Conservation (phyloP, 2,113 vertebrate genomes). For the Hydrolagus affinis region DNA sequence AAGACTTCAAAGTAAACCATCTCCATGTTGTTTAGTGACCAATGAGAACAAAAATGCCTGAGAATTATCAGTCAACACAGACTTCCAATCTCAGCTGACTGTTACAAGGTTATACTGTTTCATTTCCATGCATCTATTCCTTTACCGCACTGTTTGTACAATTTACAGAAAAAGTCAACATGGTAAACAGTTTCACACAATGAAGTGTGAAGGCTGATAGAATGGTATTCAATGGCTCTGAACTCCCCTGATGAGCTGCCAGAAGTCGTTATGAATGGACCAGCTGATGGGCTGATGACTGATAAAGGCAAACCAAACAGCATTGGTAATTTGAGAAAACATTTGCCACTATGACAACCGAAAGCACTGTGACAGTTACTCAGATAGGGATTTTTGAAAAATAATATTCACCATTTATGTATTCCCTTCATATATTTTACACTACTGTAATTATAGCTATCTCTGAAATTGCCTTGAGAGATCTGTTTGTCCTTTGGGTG, state of each 20-base stretch:
- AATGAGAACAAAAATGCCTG: constrained; percentile 36
- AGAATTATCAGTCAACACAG: constrained; percentile 35
- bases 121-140: constrained; percentile 39
- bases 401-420: neutral
- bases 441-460: neutral
- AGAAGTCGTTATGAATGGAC: constrained; percentile 53
- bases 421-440: constrained; percentile 3
- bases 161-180: constrained; percentile 62
- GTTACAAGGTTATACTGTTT: constrained; percentile 40
- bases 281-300: constrained; percentile 55
- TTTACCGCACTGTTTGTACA: constrained; percentile 45
- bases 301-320: constrained; percentile 53
- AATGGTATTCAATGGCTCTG: constrained; percentile 50
- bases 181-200: constrained; percentile 63
- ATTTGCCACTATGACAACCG: constrained; percentile 43
- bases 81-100: constrained; percentile 40
- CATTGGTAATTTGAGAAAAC: constrained; percentile 54
- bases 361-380: constrained; percentile 55
- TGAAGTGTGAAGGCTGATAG: constrained; percentile 54
- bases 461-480: neutral
- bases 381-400: constrained; percentile 44
- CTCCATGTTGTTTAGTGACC: constrained; percentile 44
- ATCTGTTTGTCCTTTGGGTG: neutral
- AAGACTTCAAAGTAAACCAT: constrained; percentile 44
- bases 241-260: constrained; percentile 57